Conservation (phyloP, 2,113 vertebrate species). For the Alectura lathami region DNA sequence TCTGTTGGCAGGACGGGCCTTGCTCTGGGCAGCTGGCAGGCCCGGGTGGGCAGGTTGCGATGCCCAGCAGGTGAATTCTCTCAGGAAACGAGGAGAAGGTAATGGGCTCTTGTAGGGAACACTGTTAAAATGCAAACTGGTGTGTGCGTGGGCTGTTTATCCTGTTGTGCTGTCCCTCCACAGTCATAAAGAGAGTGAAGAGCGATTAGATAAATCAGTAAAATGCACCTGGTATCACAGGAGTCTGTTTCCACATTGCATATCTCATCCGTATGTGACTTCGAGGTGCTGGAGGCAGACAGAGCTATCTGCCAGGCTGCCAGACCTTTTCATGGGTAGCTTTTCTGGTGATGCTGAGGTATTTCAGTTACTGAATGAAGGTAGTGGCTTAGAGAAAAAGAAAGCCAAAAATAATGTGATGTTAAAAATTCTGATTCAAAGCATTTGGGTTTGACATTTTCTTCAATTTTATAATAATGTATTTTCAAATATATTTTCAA, state of each 20-base stretch:
- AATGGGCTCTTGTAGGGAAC: neutral
- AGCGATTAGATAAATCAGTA: neutral
- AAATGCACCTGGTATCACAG: neutral
- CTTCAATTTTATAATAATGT: neutral
- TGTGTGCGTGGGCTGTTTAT: neutral
- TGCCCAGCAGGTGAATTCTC: neutral
- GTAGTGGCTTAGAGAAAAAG: neutral
- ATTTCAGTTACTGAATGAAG: neutral
- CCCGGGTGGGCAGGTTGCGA: neutral
- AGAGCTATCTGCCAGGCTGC: neutral
- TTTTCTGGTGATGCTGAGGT: neutral
- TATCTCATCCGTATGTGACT: neutral
- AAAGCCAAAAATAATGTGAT: neutral
- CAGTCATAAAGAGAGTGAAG: neutral
- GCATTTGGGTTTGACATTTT: neutral
- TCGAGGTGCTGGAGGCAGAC: neutral
- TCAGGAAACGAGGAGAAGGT: neutral
- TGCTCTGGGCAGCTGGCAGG: neutral
- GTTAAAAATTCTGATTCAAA: neutral
- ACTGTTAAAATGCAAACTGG: neutral
- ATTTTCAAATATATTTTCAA: neutral
- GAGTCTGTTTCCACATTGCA: neutral
- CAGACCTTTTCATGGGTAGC: neutral
- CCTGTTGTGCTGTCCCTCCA: conserved; percentile 25
- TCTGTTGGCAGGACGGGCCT: neutral